Evolutionary conservation across 1,140 invertebrate genomes (phyloP), one percentile per base, ranked within the genome.

Genomic region (Drosophila willistoni): DNA sequence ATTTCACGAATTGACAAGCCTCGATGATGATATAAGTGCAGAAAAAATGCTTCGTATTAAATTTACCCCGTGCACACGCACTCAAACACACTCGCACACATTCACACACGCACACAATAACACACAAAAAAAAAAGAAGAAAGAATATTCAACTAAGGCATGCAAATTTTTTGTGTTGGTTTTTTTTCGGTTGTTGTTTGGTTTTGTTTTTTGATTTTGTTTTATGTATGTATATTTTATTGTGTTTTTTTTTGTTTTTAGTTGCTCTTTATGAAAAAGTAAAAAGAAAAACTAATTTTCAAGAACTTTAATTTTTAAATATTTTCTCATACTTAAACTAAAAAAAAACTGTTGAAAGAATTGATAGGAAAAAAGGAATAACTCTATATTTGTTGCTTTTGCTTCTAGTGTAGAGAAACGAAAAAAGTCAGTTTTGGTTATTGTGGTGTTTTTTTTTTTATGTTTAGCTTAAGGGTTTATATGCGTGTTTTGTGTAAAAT

Each of bases 1-100:
- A 87, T 87, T 80, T 87, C 68, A 39, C 62, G 77, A 80, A 87
- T 87, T 87, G 84, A 87, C 83, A 80, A 73, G 44, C 51, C 77
- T 77, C 72, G 76, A 79, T 67, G 69, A 69, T 54, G 17, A 55
- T 47, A 61, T 68, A 69, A 65, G 47, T 72, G 65, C 51, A 67
- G 29, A 70, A 66, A 82, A 66, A 77, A 69, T 54, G 55, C 56
- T 10, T 67, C 59, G 64, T 39, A 3, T 36, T 51, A 44, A 55
- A 71, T 66, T 69, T 29, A 62, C 7, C 17, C 61, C 70, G 66
- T 65, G 56, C 55, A 9, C 39, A 41, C 34, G 36, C 29, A 19
- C 54, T 39, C 44, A 22, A n/a, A 34, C 9, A 12, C 44, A 51
- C 17, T n/a, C 17, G 39, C 5, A 51, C 17, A 19, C 41, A 57